Percentiles rank a stretch among this genome's conserved stretches.
Conservation (phyloP, 2,888 invertebrate species). For the Malthinus flaveolus region DNA sequence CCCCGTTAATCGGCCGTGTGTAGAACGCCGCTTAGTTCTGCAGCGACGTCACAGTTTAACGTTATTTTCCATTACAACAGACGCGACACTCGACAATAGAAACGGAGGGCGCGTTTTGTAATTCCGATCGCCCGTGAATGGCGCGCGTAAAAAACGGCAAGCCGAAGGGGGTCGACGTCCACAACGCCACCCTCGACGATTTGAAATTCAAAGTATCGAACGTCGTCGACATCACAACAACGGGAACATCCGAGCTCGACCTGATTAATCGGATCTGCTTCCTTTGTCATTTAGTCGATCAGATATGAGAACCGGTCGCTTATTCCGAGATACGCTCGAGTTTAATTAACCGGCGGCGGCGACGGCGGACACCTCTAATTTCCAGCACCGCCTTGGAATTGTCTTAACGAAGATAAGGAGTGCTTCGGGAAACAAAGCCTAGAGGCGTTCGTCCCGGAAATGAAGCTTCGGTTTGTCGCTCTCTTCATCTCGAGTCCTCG, state of each 20-base stretch:
- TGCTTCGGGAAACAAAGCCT: conserved; percentile 29
- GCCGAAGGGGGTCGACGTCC: conserved; percentile 23
- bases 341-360: conserved; percentile 38
- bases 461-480: conserved; percentile 33
- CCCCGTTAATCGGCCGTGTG: conserved; percentile 32
- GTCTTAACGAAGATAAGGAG: conserved; percentile 33
- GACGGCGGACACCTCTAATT: conserved; percentile 37
- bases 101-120: conserved; percentile 38
- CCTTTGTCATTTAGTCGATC: conserved; percentile 34
- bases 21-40: conserved; percentile 29
- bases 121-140: conserved; percentile 34
- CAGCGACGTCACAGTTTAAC: conserved; percentile 42
- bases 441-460: conserved; percentile 32
- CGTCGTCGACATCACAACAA: conserved; percentile 42
- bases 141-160: conserved; percentile 24
- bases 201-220: conserved; percentile 48
- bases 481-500: conserved; percentile 21
- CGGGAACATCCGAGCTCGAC: conserved; percentile 25
- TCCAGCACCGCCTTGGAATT: conserved; percentile 34
- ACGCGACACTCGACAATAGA: conserved; percentile 31
- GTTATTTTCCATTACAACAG: conserved; percentile 44
- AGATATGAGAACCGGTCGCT: conserved; percentile 29
- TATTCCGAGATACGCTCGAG: conserved; percentile 28
- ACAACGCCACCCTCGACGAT: conserved; percentile 40
- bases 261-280: conserved; percentile 38